A percentile compares a stretch with the other conserved stretches of the same genome.
Evolutionary conservation across 2,888 invertebrate genomes (phyloP).

Genomic region (Yponomeuta malinellus): DNA sequence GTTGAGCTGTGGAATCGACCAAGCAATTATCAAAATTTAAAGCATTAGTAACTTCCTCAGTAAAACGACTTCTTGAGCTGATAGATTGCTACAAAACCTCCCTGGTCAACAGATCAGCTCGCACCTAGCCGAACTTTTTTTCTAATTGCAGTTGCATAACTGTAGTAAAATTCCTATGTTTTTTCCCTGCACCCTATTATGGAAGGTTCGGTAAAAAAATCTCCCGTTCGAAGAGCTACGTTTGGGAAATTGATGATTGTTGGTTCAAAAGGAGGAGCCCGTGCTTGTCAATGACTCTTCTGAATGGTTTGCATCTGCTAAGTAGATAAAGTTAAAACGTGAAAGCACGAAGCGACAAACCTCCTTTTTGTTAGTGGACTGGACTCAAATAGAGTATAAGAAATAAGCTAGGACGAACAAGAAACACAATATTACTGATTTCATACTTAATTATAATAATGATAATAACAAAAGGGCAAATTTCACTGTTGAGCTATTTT

Average conservation of each 20-base stretch:
- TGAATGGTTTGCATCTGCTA: not conserved
- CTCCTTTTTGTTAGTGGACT: not conserved
- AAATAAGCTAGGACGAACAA: not conserved
- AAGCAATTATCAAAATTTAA: no score
- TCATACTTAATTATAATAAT: not conserved
- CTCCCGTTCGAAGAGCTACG: not conserved
- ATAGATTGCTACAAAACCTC: no score
- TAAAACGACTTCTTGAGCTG: no score
- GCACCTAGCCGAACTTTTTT: conserved; percentile 29
- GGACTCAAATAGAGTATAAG: not conserved
- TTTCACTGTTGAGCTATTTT: not conserved
- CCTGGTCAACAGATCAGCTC: no score
- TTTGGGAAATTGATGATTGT: not conserved
- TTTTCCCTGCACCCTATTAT: not conserved
- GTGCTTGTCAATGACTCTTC: not conserved
- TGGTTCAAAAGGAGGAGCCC: not conserved
- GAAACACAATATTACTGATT: not conserved
- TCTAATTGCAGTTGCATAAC: conserved; percentile 35
- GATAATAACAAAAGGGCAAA: not conserved
- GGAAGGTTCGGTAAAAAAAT: not conserved
- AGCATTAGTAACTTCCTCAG: no score
- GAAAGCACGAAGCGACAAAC: not conserved
- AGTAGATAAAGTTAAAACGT: not conserved
- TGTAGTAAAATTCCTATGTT: conserved; percentile 10
- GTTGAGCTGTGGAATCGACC: no score